These are phyloP conservation scores for Muscina levida DNA, from an alignment of 2,888 invertebrate genomes.

Conservation along the genomic window DNA sequence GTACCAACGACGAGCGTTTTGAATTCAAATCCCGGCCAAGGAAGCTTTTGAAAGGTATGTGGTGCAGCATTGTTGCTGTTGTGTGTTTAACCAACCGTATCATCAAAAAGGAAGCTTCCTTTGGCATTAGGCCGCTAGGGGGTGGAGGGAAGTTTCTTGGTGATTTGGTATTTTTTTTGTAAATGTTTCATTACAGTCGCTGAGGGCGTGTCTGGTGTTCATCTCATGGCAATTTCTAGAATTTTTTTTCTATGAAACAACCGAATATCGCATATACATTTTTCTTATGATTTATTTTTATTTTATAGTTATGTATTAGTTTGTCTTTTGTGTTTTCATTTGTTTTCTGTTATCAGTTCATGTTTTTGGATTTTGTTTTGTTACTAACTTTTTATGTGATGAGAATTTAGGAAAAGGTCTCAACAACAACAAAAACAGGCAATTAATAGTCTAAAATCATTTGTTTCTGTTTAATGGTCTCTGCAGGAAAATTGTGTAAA, in stretches of 20 bases:
- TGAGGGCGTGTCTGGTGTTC: constrained; percentile 64
- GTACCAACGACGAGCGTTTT: constrained; percentile 75
- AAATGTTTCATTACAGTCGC: constrained; percentile 63
- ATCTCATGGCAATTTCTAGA: constrained; percentile 48
- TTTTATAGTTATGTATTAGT: constrained; percentile 15
- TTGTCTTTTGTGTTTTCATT: constrained; percentile 17
- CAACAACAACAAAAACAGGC: too few relatives aligned
- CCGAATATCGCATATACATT: constrained; percentile 6
- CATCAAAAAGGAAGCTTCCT: constrained; percentile 31
- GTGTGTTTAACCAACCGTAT: neutral
- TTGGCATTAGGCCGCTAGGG: too few relatives aligned
- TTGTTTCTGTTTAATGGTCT: too few relatives aligned
- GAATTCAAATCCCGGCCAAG: constrained; percentile 79
- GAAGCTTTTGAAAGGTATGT: constrained; percentile 78
- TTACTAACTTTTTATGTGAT: neutral
- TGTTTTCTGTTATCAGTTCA: constrained; percentile 16
- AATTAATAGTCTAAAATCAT: too few relatives aligned
- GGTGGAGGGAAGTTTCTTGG: constrained; percentile 49
- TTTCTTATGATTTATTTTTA: constrained; percentile 12
- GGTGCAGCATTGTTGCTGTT: neutral
- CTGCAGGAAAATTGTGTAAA: too few relatives aligned
- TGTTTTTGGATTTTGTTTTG: constrained; percentile 2
- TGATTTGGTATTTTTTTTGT: constrained; percentile 55
- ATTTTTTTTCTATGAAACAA: neutral
- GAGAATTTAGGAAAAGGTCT: too few relatives aligned